Base-by-base conservation (phyloP, 1,140 invertebrate species). In the Magallana gigas region DNA sequence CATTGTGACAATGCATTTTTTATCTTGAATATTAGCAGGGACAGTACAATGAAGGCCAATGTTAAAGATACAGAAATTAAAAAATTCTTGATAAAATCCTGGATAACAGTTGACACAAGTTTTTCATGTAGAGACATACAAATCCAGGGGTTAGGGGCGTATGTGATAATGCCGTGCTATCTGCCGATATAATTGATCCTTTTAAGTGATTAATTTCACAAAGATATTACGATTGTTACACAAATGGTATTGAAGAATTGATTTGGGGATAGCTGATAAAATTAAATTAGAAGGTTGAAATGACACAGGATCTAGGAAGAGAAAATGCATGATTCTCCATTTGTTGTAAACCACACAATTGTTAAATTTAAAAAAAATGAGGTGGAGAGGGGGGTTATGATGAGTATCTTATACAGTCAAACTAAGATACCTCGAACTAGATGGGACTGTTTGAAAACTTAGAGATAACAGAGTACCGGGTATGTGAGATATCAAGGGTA, bases 101-200 rank as follows among this genome's bases (percentile, higher is more conserved):
- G 64, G 64, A 18, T 71, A 71, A 23, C 18, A 71, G 29, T 71
- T 71, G 64, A 71, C 64, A 71, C 29, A 18, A 23, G 64, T 71
- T 71, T 71, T 64, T 71, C n/a, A 18, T 18, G 29, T 71, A 71
- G 64, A 23, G 64, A 71, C 64, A 71, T 71, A 23, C 23, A 71
- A 71, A 29, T 23, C 64, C 64, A 71, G 64, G 64, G 18, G 64
- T 18, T 23, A 71, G 18, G 18, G 9, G 18, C 18, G 29, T n/a
- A 71, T 71, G 64, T 7, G 11, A 71, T 11, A 71, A 71, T 18
- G 11, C 18, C 11, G 64, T 12, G 64, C 18, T 71, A 71, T 71
- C 64, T 71, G 64, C 18, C 64, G 18, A 71, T 71, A 71, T 71
- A 71, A 71, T 71, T 71, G 64, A 71, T 71, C 64, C 64, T 29